Evolutionary conservation across 2,113 vertebrate species (phyloP), one percentile per base, ranked within the genome.

Genomic region (Piprites chloris): DNA sequence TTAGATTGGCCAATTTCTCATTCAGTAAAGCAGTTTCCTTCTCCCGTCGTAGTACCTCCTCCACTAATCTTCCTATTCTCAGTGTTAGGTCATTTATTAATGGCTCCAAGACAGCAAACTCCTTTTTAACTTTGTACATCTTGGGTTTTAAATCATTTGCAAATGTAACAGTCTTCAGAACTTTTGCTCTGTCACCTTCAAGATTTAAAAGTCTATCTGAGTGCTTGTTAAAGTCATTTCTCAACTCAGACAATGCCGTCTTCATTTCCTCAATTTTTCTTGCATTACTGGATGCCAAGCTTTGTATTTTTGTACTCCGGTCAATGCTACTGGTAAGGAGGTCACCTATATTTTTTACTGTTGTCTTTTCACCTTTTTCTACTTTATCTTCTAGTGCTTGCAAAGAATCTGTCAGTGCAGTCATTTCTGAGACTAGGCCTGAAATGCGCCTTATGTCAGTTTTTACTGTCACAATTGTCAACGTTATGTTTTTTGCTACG

Each of bases 81-180:
- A 98, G 94, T 2, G 98, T 99, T 81, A 99, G 96, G 42, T 99
- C 99, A 35, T 97, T 97, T 96, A 99, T 72, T 93, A 98, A 97
- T 2, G 98, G 98, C 85, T 99, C 98, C 33, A 99, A 96, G 22
- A 89, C 94, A 21, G 97, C 96, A 18, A 99, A 99, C 95, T 99
- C 99, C 72, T 98, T 98, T 88, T 97, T 98, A 37, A 99, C 97
- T 56, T 98, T 96, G 39, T 98, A 97, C 6, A 99, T 97, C 79
- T 99, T 99, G 39, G 99, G 99, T 93, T 99, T 99, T 30, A 99
- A 98, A 92, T 99, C 99, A 30, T 98, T 97, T 76, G 99, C 99
- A 87, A 99, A 99, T 19, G 97, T 98, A 79, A 99, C 97, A 0
- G 99, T 98, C 80, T 98, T 98, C 41, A 99, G 92, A 87, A 99